These are phyloP conservation scores for Hassar affinis DNA, from an alignment of 2,113 vertebrate genomes.

Conservation along the genomic window DNA sequence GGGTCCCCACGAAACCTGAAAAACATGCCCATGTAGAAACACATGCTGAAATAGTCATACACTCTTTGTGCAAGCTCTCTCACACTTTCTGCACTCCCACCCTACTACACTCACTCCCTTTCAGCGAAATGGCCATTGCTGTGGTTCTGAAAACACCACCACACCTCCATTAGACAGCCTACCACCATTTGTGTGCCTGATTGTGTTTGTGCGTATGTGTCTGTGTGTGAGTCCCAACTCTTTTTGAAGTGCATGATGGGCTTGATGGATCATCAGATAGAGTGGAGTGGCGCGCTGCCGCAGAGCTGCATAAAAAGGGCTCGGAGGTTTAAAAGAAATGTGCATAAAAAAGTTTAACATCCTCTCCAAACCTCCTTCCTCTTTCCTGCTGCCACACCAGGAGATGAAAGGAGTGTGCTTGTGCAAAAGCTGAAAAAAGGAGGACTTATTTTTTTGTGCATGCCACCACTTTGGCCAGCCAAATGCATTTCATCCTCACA, in stretches of 20 bases:
- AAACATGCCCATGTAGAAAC: background rate
- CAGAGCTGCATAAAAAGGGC: constrained; percentile 14
- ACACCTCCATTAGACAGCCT: constrained; percentile 33
- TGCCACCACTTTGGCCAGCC: constrained; percentile 40
- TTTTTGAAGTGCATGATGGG: constrained; percentile 38
- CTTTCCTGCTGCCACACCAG: constrained; percentile 38
- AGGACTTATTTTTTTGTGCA: constrained; percentile 22
- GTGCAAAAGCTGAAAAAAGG: constrained; percentile 35
- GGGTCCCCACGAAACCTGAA: background rate
- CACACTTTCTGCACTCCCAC: constrained; percentile 22
- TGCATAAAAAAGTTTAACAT: constrained; percentile 52
- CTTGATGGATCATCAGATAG: constrained; percentile 46
- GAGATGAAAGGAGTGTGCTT: constrained; percentile 49
- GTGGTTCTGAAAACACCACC: constrained; percentile 30
- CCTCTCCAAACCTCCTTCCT: constrained; percentile 43
- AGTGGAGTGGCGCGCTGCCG: constrained; percentile 25
- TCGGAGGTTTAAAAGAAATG: constrained; percentile 31
- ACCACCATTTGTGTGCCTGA: background rate
- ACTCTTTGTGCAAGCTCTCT: constrained; percentile 6
- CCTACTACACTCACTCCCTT: constrained; percentile 10
- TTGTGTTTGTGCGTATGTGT: background rate
- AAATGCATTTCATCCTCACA: constrained; percentile 40
- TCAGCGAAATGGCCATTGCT: constrained; percentile 31
- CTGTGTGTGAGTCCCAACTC: constrained; percentile 1
- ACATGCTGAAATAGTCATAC: background rate